Evolutionary conservation across 2,888 invertebrate species (phyloP).

Genomic region (Cheiracanthium punctorium): DNA sequence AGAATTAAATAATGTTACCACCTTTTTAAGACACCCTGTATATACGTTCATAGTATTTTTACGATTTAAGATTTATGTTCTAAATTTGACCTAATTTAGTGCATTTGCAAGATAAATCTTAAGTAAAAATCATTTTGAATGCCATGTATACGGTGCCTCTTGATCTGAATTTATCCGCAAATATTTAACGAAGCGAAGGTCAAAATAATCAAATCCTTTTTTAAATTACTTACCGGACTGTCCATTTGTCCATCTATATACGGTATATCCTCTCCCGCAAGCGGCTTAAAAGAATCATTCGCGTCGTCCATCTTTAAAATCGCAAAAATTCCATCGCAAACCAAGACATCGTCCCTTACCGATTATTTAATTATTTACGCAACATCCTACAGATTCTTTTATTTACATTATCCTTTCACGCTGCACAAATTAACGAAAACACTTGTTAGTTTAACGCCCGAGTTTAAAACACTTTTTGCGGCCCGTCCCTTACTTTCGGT

Average conservation of each 20-base stretch:
- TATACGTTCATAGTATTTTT: no score
- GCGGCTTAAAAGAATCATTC: constrained; percentile 47
- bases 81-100: no score
- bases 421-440: neutral
- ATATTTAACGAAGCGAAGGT: no score
- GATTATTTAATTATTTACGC: neutral
- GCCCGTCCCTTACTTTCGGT: neutral
- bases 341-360: no score
- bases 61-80: no score
- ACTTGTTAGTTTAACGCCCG: neutral
- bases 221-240: constrained; percentile 34
- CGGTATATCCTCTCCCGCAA: constrained; percentile 45
- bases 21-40: no score
- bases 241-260: constrained; percentile 64
- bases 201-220: neutral
- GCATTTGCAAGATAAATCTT: no score
- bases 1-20: no score
- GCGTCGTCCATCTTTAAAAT: constrained; percentile 31
- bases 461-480: no score
- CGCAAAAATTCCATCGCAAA: neutral
- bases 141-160: no score
- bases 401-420: neutral
- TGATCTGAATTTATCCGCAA: no score
- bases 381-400: neutral
- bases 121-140: neutral